These are phyloP conservation scores for Gallinago nigripennis DNA, from an alignment of 2,797 vertebrate species.

Conservation along the genomic window DNA sequence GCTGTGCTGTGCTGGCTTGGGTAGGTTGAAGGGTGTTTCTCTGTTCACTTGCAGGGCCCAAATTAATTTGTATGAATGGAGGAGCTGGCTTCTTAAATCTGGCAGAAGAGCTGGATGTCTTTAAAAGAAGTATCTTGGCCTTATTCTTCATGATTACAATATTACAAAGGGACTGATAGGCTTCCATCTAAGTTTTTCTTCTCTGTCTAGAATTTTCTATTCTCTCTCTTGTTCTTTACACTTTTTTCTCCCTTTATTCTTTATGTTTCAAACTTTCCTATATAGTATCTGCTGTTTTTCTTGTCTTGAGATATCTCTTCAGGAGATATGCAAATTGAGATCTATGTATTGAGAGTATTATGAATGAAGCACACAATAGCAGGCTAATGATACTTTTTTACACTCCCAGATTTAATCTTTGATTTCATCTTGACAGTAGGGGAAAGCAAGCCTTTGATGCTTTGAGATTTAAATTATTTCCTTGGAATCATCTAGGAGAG, in stretches of 20 bases:
- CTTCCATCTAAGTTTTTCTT: not conserved
- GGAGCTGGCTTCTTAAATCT: not conserved
- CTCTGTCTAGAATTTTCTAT: not conserved
- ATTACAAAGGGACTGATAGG: not conserved
- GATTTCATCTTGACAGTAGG: slow-evolving; percentile 22
- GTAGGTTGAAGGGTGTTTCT: not conserved
- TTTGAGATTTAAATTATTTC: slow-evolving; percentile 61
- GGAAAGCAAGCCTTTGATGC: slow-evolving; percentile 33
- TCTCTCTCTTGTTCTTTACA: not conserved
- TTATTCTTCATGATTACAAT: not conserved
- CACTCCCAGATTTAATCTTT: slow-evolving; percentile 46
- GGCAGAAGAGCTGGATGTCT: not conserved
- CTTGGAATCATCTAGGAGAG: not conserved
- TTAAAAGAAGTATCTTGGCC: not conserved
- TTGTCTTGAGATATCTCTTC: not conserved
- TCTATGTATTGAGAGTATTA: not conserved
- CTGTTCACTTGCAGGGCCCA: not conserved
- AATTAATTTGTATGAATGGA: not conserved
- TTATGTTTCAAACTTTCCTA: not conserved
- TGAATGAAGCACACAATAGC: slow-evolving; percentile 10
- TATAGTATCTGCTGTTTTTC: not conserved
- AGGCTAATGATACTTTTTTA: slow-evolving; percentile 7
- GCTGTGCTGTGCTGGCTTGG: not conserved
- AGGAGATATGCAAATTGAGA: slow-evolving; percentile 8
- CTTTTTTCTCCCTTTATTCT: not conserved